Conservation (phyloP, 2,113 vertebrate genomes). For the Scalopus aquaticus region DNA sequence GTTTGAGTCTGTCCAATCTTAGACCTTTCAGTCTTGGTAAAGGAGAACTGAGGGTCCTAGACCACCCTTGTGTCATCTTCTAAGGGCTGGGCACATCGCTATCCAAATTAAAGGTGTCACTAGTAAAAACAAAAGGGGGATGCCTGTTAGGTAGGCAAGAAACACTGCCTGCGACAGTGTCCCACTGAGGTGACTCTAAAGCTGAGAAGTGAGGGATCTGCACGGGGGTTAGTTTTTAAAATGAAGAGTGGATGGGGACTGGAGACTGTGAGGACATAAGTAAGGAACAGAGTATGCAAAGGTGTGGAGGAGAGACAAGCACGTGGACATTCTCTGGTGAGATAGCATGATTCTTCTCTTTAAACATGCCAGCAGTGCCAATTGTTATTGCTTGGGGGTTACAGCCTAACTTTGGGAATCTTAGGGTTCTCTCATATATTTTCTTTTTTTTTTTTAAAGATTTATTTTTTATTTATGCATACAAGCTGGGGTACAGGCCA, state of each 20-base stretch:
- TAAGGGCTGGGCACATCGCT: too few relatives aligned
- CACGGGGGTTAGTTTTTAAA: not conserved
- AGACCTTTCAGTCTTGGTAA: not conserved
- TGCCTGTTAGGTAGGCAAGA: not conserved
- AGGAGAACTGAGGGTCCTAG: not conserved
- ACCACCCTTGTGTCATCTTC: not conserved
- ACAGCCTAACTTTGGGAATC: not conserved
- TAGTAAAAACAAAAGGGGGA: not conserved
- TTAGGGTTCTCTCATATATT: not conserved
- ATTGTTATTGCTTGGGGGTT: not conserved
- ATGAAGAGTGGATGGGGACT: not conserved
- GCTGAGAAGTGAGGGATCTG: not conserved
- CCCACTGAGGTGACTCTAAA: not conserved
- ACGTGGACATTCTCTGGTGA: accelerated
- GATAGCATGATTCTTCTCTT: not conserved
- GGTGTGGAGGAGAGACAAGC: not conserved
- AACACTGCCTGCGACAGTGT: not conserved
- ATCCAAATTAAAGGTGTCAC: not conserved
- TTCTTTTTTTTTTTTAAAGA: too few relatives aligned
- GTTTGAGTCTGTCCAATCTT: not conserved
- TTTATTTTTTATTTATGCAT: too few relatives aligned
- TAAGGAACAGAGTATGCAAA: not conserved
- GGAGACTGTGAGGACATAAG: not conserved
- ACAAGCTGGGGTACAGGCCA: too few relatives aligned
- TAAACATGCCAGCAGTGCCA: not conserved